phyloP scores from a whole-genome alignment of 2,888 invertebrate genomes.

The Pachymerium ferrugineum region DNA sequence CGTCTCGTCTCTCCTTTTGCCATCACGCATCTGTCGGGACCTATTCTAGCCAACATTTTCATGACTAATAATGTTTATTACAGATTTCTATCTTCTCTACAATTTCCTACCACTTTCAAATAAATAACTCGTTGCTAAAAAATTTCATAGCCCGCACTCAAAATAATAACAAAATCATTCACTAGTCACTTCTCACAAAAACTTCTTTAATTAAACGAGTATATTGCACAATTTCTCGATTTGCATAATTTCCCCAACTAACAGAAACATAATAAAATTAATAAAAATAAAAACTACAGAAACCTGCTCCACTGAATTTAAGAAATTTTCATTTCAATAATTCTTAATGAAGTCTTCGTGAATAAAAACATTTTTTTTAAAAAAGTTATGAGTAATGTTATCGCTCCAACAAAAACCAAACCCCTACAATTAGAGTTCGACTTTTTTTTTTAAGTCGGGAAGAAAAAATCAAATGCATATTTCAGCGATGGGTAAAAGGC shows the following conservation, averaged over 20 bases:
- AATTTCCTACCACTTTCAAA: constrained; percentile 13
- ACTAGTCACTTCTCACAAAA: not conserved
- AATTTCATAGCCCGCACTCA: not conserved
- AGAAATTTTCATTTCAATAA: too few relatives aligned
- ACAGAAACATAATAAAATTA: constrained; percentile 2
- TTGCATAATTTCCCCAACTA: not conserved
- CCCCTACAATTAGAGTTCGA: too few relatives aligned
- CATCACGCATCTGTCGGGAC: constrained; percentile 13
- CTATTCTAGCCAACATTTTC: constrained; percentile 8
- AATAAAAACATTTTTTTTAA: too few relatives aligned
- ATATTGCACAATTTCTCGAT: not conserved
- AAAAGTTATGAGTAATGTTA: too few relatives aligned
- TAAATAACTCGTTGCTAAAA: constrained; percentile 1
- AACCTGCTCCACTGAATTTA: too few relatives aligned
- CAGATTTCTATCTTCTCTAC: constrained; percentile 13
- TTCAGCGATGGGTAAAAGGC: not conserved
- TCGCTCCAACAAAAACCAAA: not conserved
- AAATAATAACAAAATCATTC: constrained; percentile 9
- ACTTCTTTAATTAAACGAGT: not conserved
- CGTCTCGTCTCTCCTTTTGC: not conserved
- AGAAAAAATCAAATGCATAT: not conserved
- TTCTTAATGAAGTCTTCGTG: too few relatives aligned
- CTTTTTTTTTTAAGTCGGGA: too few relatives aligned
- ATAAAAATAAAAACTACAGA: constrained; percentile 4
- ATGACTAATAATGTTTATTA: constrained; percentile 8